Evolutionary conservation across 2,113 vertebrate genomes (phyloP).

Genomic region (Marmota monax): DNA sequence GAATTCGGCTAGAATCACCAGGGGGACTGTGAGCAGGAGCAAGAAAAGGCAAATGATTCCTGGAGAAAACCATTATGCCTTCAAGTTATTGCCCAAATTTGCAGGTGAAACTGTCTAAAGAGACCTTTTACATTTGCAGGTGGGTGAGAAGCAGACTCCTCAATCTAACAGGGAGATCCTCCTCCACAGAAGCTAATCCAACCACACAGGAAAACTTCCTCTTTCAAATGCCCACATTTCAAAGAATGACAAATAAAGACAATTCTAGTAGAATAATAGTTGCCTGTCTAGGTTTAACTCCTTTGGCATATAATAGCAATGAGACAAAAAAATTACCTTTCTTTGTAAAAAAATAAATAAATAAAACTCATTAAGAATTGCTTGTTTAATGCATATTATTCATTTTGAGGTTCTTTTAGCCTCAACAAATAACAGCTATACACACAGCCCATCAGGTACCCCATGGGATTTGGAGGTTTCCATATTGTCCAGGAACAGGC

Average conservation of each 20-base stretch:
- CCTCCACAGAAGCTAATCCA: conserved; percentile 12
- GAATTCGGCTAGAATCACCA: background rate
- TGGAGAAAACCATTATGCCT: background rate
- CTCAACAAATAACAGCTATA: conserved; percentile 41
- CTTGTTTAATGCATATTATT: conserved; percentile 50
- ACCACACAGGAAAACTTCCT: background rate
- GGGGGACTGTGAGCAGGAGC: background rate
- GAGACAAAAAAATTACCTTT: background rate
- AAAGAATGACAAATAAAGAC: conserved; percentile 58
- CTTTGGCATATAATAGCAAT: conserved; percentile 28
- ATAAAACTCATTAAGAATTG: conserved; percentile 4
- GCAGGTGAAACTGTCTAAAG: background rate
- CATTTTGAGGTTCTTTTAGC: conserved; percentile 54
- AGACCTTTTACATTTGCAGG: background rate
- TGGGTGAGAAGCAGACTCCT: conserved; percentile 5
- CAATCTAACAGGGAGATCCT: background rate
- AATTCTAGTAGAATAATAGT: conserved; percentile 33
- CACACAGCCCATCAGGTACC: background rate
- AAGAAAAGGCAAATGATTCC: background rate
- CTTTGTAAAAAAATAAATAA: background rate
- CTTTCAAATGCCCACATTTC: conserved; percentile 37
- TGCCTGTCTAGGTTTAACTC: conserved; percentile 54
- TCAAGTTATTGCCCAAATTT: background rate
- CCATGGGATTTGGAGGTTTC: background rate
- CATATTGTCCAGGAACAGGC: conserved; percentile 17